A percentile compares a stretch with the other conserved stretches of the same genome.
These are phyloP conservation scores for Euschistus heros DNA, from an alignment of 1,140 invertebrate genomes.

Conservation along the genomic window DNA sequence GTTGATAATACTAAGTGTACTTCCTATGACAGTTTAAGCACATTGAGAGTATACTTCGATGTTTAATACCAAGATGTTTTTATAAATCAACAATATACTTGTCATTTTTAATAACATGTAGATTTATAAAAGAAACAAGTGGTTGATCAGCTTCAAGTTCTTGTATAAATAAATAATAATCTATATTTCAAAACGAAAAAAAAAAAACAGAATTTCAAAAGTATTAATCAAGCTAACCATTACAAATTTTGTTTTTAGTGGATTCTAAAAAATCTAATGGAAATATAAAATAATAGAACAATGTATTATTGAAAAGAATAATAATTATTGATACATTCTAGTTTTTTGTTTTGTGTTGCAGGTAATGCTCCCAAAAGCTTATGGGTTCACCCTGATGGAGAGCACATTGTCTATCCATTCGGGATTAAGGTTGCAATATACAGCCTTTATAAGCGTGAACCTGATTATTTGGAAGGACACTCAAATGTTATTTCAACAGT, in stretches of 20 bases:
- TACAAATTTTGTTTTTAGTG: background rate
- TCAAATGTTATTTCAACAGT: slow-evolving; percentile 73
- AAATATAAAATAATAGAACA: background rate
- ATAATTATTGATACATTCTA: background rate
- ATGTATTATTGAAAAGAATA: background rate
- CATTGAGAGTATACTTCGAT: no score
- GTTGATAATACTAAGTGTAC: no score
- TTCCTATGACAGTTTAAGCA: no score
- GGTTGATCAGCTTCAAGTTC: no score
- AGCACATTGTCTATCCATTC: slow-evolving; percentile 69
- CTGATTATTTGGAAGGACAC: slow-evolving; percentile 70
- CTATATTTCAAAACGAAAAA: background rate
- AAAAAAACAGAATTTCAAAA: background rate
- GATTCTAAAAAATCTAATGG: background rate
- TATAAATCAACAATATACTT: no score
- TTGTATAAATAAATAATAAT: background rate
- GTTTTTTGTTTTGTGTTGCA: slow-evolving; percentile 35
- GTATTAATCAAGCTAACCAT: background rate
- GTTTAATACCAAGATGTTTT: no score
- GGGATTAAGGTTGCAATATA: slow-evolving; percentile 74
- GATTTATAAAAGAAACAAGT: no score
- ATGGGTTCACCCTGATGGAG: slow-evolving; percentile 62
- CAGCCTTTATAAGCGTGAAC: slow-evolving; percentile 57
- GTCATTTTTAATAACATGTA: no score
- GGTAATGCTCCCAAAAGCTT: slow-evolving; percentile 58